Conservation (phyloP, 2,888 invertebrate genomes). For the Cheilosia vernalis region DNA sequence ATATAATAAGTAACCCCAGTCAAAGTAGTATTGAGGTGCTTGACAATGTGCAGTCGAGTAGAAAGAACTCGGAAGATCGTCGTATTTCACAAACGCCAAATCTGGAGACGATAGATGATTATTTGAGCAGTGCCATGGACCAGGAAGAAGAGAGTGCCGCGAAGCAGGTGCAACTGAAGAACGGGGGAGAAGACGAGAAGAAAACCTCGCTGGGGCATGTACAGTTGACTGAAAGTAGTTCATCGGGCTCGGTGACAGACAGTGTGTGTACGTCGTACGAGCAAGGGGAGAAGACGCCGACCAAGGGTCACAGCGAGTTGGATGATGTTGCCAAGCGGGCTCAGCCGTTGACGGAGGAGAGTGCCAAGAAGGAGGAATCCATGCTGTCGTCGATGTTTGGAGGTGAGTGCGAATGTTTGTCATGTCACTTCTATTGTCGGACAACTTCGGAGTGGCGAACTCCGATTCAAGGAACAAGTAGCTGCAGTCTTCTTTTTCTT, state of each 20-base stretch:
- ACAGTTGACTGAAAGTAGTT: slow-evolving; percentile 86
- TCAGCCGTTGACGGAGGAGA: slow-evolving; percentile 40
- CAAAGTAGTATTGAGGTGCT: slow-evolving; percentile 88
- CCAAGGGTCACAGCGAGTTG: slow-evolving; percentile 20
- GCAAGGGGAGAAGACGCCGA: slow-evolving; percentile 77
- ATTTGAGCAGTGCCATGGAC: slow-evolving; percentile 37
- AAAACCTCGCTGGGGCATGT: slow-evolving; percentile 77
- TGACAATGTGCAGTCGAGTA: slow-evolving; percentile 81
- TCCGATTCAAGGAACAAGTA: no score
- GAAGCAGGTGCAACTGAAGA: slow-evolving; percentile 30
- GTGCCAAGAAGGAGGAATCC: slow-evolving; percentile 77
- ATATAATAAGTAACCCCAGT: slow-evolving; percentile 89
- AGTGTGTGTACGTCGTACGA: slow-evolving; percentile 87
- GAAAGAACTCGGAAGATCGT: slow-evolving; percentile 84
- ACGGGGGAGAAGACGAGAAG: slow-evolving; percentile 19
- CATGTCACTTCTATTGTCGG: not conserved
- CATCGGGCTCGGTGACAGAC: slow-evolving; percentile 86
- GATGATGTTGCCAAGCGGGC: slow-evolving; percentile 25
- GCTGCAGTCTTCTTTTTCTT: no score
- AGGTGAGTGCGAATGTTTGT: slow-evolving; percentile 79
- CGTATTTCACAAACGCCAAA: slow-evolving; percentile 83
- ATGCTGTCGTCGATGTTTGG: slow-evolving; percentile 83
- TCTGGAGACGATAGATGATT: slow-evolving; percentile 84
- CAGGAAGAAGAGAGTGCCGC: slow-evolving; percentile 8
- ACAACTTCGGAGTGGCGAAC: no score